Conservation (phyloP, 2,113 vertebrate species). For the Pogona vitticeps region DNA sequence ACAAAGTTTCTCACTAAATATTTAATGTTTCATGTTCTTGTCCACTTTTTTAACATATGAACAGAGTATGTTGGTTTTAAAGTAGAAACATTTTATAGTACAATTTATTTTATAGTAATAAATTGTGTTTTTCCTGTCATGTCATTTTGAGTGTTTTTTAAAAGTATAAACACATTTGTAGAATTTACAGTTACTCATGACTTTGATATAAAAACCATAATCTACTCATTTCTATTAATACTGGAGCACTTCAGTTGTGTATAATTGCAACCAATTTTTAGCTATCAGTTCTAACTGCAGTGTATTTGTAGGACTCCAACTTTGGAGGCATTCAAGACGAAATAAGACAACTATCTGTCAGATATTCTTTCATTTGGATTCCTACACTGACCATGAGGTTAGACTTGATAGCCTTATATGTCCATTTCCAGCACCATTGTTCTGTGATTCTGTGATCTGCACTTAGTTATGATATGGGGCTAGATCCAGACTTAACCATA, state of each 20-base stretch:
- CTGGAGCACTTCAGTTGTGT: background rate
- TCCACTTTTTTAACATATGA: background rate
- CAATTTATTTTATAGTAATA: too few relatives aligned
- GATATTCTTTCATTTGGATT: too few relatives aligned
- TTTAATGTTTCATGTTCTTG: background rate
- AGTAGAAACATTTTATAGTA: background rate
- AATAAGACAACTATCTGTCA: too few relatives aligned
- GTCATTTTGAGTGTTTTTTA: background rate
- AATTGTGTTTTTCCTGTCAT: too few relatives aligned
- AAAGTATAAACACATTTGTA: background rate
- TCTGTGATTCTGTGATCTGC: too few relatives aligned
- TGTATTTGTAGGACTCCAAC: background rate
- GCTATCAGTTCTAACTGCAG: background rate
- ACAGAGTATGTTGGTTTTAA: background rate
- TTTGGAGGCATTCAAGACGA: too few relatives aligned
- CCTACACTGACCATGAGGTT: too few relatives aligned
- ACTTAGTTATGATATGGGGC: background rate
- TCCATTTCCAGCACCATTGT: too few relatives aligned
- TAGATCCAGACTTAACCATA: background rate
- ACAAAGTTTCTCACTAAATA: conserved; percentile 3
- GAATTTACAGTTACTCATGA: too few relatives aligned
- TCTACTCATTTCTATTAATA: background rate
- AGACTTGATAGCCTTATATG: too few relatives aligned
- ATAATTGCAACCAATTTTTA: background rate
- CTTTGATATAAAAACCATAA: too few relatives aligned